Evolutionary conservation across 2,113 vertebrate genomes (phyloP).

Genomic region (Calyptomena viridis): DNA sequence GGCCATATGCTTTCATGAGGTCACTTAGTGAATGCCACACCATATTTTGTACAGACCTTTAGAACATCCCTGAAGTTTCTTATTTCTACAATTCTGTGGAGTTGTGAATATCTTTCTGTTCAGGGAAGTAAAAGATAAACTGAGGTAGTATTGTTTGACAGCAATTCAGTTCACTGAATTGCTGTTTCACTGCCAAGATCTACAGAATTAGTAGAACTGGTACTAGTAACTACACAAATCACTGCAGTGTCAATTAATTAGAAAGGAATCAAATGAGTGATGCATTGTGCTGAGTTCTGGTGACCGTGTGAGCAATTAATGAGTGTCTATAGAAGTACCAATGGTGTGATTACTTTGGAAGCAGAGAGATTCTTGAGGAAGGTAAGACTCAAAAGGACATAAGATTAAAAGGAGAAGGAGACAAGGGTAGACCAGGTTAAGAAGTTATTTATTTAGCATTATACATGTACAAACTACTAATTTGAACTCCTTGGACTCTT

Average conservation of each 20-base stretch:
- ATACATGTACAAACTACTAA: neutral
- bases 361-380: neutral
- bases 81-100: neutral
- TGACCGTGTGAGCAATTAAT: neutral
- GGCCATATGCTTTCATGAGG: neutral
- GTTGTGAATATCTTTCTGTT: neutral
- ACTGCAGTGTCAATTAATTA: neutral
- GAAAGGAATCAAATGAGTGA: neutral
- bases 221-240: neutral
- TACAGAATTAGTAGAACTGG: neutral
- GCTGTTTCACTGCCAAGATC: neutral
- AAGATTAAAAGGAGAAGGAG: neutral
- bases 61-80: neutral
- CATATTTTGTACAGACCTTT: neutral
- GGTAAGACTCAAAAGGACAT: neutral
- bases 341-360: neutral
- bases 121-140: neutral
- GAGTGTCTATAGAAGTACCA: neutral
- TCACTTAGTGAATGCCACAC: neutral
- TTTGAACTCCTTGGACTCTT: neutral
- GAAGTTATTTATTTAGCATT: neutral
- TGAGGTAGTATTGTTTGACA: neutral
- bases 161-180: neutral
- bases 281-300: neutral
- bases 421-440: neutral